These are phyloP conservation scores for Cheilosia urbana DNA, from an alignment of 2,888 invertebrate genomes.

Conservation along the genomic window DNA sequence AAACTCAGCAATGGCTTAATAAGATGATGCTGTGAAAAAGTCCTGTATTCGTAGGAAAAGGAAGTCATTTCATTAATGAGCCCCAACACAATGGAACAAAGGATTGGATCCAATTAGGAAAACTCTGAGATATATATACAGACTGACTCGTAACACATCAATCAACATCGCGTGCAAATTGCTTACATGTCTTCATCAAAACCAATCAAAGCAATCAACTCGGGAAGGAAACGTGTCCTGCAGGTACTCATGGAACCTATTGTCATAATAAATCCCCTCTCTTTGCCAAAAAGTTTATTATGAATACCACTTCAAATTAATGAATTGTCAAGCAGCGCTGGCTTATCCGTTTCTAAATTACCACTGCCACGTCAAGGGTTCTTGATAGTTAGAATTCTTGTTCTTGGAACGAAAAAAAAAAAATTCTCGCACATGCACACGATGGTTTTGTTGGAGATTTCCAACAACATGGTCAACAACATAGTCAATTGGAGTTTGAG, in stretches of 20 bases:
- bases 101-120: too few relatives aligned
- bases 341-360: neutral
- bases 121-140: too few relatives aligned
- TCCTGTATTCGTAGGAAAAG: too few relatives aligned
- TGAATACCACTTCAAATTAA: neutral
- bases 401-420: too few relatives aligned
- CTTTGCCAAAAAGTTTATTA: neutral
- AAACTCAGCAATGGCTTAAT: too few relatives aligned
- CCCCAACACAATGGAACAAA: too few relatives aligned
- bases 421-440: too few relatives aligned
- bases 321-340: neutral
- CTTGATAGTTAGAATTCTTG: neutral
- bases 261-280: neutral
- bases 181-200: neutral
- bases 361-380: neutral
- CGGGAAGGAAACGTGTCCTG: conserved; percentile 1
- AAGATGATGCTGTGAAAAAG: too few relatives aligned
- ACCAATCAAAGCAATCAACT: conserved; percentile 2
- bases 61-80: too few relatives aligned
- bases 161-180: neutral
- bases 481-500: too few relatives aligned
- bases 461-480: too few relatives aligned
- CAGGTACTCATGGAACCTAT: neutral
- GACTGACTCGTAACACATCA: neutral
- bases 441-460: too few relatives aligned